These are phyloP conservation scores for Parascotia fuliginaria DNA, from an alignment of 2,888 invertebrate genomes.

Conservation along the genomic window DNA sequence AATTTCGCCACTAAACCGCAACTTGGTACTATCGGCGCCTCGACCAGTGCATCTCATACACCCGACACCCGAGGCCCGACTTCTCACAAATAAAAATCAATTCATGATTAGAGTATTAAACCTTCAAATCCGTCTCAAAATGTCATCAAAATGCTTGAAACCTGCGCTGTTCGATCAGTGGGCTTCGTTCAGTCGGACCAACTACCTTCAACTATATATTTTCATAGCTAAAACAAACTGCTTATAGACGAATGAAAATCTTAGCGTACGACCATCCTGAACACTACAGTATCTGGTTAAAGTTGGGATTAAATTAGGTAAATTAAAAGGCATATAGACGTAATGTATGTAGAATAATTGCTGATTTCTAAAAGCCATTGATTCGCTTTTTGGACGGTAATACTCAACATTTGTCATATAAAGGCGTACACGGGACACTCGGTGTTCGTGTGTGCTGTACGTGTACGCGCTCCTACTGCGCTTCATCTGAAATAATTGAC, in stretches of 20 bases:
- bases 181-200: slow-evolving; percentile 27
- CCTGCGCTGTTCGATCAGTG: slow-evolving; percentile 43
- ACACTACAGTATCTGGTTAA: slow-evolving; percentile 28
- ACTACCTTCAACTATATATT: slow-evolving; percentile 28
- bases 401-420: slow-evolving; percentile 35
- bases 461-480: slow-evolving; percentile 48
- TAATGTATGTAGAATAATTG: slow-evolving; percentile 43
- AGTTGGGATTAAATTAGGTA: slow-evolving; percentile 12
- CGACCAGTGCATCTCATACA: slow-evolving; percentile 59
- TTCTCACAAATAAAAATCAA: slow-evolving; percentile 50
- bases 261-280: slow-evolving; percentile 31
- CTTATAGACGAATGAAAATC: slow-evolving; percentile 33
- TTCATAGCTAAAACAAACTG: slow-evolving; percentile 26
- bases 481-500: slow-evolving; percentile 54
- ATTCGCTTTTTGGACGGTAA: slow-evolving; percentile 48
- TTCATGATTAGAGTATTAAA: slow-evolving; percentile 59
- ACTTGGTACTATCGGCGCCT: slow-evolving; percentile 51
- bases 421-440: slow-evolving; percentile 23
- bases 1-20: slow-evolving; percentile 63
- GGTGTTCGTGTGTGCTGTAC: not conserved
- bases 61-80: slow-evolving; percentile 36
- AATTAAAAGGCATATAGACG: slow-evolving; percentile 37
- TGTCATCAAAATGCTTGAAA: slow-evolving; percentile 51
- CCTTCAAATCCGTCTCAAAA: slow-evolving; percentile 53
- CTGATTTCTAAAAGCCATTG: slow-evolving; percentile 49